A percentile compares a stretch with the other conserved stretches of the same genome.
phyloP scores from a whole-genome alignment of 2,113 vertebrate species.

The Dromiciops gliroides region DNA sequence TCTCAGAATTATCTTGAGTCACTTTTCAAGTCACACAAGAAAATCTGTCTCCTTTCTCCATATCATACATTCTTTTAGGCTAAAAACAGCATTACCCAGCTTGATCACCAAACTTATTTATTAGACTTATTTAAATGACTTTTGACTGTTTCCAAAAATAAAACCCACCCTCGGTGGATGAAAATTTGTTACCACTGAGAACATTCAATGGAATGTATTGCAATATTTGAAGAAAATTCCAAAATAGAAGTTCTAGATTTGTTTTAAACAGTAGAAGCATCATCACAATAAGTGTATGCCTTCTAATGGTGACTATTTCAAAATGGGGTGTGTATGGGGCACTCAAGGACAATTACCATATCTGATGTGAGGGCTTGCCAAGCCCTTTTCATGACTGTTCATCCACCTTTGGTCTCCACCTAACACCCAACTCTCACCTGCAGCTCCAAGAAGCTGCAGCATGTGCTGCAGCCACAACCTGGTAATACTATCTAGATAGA shows the following conservation, averaged over 20 bases:
- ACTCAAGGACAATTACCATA: neutral
- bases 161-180: neutral
- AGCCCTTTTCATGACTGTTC: neutral
- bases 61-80: neutral
- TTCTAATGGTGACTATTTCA: neutral
- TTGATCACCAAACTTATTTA: neutral
- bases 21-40: neutral
- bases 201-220: neutral
- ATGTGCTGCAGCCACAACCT: neutral
- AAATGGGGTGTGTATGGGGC: neutral
- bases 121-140: neutral
- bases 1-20: neutral
- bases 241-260: neutral
- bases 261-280: neutral
- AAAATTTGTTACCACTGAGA: neutral
- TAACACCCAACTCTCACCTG: neutral
- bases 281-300: neutral
- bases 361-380: neutral
- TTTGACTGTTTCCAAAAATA: slow-evolving; percentile 1
- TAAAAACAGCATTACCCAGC: neutral
- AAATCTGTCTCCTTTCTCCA: neutral
- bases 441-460: neutral
- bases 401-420: neutral
- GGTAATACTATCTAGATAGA: neutral
- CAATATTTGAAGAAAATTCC: neutral